Percentiles rank a stretch among this genome's conserved stretches.
Conservation (phyloP, 1,140 invertebrate species). For the Bombus difficillimus region DNA sequence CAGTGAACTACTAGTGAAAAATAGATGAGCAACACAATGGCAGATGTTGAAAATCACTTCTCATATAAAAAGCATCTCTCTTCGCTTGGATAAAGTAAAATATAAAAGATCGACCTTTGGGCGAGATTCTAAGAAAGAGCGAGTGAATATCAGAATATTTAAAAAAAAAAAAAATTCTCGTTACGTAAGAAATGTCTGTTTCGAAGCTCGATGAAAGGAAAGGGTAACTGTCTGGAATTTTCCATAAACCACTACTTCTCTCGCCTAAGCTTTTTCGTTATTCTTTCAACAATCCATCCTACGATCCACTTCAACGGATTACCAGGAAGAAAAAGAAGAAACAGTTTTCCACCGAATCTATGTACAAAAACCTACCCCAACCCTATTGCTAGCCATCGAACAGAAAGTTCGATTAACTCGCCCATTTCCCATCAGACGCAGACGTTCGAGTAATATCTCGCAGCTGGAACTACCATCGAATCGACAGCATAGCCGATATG, state of each 20-base stretch:
- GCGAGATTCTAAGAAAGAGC: background rate
- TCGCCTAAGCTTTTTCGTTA: background rate
- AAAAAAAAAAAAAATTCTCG: background rate
- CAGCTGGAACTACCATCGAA: background rate
- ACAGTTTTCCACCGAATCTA: too few relatives aligned
- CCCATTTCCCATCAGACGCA: background rate
- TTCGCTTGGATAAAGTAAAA: too few relatives aligned
- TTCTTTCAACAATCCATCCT: background rate
- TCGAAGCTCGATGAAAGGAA: background rate
- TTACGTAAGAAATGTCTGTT: background rate
- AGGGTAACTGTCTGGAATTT: background rate
- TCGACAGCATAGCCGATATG: constrained; percentile 21
- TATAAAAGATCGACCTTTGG: too few relatives aligned
- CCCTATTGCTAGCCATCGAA: background rate
- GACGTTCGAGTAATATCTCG: background rate
- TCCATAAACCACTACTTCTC: background rate
- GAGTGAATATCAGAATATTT: too few relatives aligned
- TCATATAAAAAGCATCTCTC: background rate
- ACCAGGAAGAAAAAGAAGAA: background rate
- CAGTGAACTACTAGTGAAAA: too few relatives aligned
- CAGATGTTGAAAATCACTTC: background rate
- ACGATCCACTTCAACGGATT: background rate
- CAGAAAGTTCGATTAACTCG: constrained; percentile 24
- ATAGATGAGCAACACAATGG: too few relatives aligned
- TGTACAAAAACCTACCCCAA: background rate